Base-by-base conservation (phyloP, 2,888 invertebrate genomes). In the Volucella inanis region DNA sequence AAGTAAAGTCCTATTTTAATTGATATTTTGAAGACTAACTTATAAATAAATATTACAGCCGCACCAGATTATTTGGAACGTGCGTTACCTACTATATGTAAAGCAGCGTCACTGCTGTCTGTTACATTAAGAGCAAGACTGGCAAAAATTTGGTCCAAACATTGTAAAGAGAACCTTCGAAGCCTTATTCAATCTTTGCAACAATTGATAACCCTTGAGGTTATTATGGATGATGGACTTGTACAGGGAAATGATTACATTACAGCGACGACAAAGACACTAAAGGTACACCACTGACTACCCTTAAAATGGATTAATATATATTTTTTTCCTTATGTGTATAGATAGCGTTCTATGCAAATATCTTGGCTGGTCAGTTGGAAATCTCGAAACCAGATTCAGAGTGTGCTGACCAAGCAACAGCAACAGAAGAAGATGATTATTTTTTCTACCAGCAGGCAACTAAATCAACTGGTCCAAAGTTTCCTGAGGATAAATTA, bases 241-340 rank as follows among this genome's bases (percentile, higher is more conserved):
- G 94, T 98, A 59, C 97, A 98, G 90, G 97, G 98, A 89, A 97
- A 98, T 87, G 95, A 95, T 65, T 94, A 95, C 77, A 96, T 98
- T 74, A 96, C 96, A 15, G 95, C 96, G 79, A 96, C 97, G 1
- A 97, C 98, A 15, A 96, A 96, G 93, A 94, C 98, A 64, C 95
- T 98, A 94, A 98, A 97, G 93, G 95, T 95, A 80, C 45, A 18
- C 9, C 8, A 39, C 15, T 6, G 8, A 8, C 11, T 68, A 6
- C 2, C 8, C 38, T 8, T 64, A 14, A 22, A 31, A 61, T 45
- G 1, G 55, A 8, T 38, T 14, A 38, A 68, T 9, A 49, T 57
- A 39, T n/a, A 18, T 18, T 18, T 18, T 12, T 18, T 22, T 55
- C 43, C 70, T 39, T 41, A 41, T 67, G 8, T 54, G 88, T 91